Conservation (phyloP, 2,113 vertebrate species). For the Cygnus atratus region DNA sequence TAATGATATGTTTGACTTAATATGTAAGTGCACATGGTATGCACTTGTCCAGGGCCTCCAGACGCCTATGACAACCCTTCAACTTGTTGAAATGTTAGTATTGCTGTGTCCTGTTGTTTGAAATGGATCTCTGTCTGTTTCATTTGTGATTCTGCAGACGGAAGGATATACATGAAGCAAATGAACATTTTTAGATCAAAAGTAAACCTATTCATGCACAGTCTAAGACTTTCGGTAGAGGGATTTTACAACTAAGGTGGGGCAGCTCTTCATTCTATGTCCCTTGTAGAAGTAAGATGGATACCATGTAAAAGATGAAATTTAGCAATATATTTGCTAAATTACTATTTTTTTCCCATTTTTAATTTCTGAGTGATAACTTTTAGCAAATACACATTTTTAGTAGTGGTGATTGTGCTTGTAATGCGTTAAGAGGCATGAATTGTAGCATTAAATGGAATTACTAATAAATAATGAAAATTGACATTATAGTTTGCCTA, state of each 20-base stretch:
- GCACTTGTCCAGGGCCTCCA: neutral
- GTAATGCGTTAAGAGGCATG: neutral
- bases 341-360: neutral
- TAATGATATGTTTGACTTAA: neutral
- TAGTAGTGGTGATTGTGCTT: neutral
- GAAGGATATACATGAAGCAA: neutral
- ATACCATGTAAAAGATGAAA: neutral
- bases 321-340: neutral
- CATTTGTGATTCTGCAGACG: neutral
- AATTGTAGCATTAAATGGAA: neutral
- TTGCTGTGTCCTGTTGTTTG: neutral
- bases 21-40: rapidly evolving
- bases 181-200: neutral
- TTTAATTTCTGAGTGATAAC: neutral
- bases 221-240: neutral
- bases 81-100: neutral
- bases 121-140: neutral
- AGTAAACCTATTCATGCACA: neutral
- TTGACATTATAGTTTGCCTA: neutral
- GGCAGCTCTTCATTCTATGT: neutral
- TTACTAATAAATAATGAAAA: neutral
- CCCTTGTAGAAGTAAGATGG: neutral
- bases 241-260: neutral
- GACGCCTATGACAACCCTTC: neutral
- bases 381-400: neutral